Evolutionary conservation across 2,797 vertebrate genomes (phyloP).

Genomic region (Squalus acanthias): DNA sequence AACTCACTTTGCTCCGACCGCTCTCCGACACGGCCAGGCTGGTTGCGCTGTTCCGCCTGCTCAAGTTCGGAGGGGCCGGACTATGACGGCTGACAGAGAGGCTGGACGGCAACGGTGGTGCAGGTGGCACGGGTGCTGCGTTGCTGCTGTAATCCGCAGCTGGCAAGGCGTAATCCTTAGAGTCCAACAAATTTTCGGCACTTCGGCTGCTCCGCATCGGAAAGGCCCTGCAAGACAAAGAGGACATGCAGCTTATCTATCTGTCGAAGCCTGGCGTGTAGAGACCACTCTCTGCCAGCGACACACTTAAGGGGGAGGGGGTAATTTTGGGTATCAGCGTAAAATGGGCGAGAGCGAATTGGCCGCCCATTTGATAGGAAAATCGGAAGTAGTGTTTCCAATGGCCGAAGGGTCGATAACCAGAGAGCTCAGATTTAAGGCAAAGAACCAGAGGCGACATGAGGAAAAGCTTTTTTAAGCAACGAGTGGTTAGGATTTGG

Average conservation of each 20-base stretch:
- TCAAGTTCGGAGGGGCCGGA: constrained; percentile 28
- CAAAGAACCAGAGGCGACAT: too few species aligned
- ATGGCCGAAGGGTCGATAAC: background rate
- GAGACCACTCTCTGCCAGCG: constrained; percentile 37
- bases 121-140: constrained; percentile 40
- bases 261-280: background rate
- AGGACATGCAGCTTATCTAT: background rate
- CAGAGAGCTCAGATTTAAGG: background rate
- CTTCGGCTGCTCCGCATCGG: constrained; percentile 71
- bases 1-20: constrained; percentile 35
- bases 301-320: background rate
- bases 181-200: constrained; percentile 73
- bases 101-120: constrained; percentile 41
- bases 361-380: background rate
- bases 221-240: constrained; percentile 50
- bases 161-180: constrained; percentile 47
- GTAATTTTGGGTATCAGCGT: background rate
- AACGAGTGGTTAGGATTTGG: background rate
- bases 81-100: constrained; percentile 39
- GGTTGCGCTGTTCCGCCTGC: constrained; percentile 48
- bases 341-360: background rate
- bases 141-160: constrained; percentile 43
- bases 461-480: background rate
- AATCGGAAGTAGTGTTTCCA: background rate
- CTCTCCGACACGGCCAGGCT: constrained; percentile 2